A percentile compares a stretch with the other conserved stretches of the same genome.
These are phyloP conservation scores for Acanthaster planci DNA, from an alignment of 35 echinoderm and acorn worm species.

Conservation along the genomic window DNA sequence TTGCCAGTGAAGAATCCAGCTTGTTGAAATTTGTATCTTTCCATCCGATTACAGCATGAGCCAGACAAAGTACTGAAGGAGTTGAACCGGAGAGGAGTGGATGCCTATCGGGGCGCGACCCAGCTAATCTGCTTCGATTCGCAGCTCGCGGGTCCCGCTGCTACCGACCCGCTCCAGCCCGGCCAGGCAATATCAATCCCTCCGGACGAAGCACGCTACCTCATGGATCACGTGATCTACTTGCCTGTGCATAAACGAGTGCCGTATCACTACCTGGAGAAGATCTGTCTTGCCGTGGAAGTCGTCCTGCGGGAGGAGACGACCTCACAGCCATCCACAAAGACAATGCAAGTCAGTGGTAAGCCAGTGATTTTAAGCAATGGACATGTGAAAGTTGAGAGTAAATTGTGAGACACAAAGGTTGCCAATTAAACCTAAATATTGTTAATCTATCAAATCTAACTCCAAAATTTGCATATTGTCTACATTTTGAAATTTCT, in stretches of 20 bases:
- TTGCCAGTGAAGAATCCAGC: no score
- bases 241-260: slow-evolving; percentile 94
- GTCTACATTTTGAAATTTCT: no score
- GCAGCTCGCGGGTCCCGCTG: neutral
- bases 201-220: slow-evolving; percentile 69
- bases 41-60: slow-evolving; percentile 59
- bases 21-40: no score
- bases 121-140: slow-evolving; percentile 32
- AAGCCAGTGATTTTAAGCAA: slow-evolving; percentile 21
- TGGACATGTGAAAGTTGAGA: slow-evolving; percentile 28
- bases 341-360: neutral
- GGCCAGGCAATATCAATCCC: neutral
- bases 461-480: no score
- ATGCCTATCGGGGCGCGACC: slow-evolving; percentile 70
- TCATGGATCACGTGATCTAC: slow-evolving; percentile 85
- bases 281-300: slow-evolving; percentile 76
- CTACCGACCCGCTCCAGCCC: neutral
- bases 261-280: slow-evolving; percentile 76
- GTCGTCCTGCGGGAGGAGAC: slow-evolving; percentile 18
- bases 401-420: slow-evolving; percentile 26
- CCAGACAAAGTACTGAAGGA: slow-evolving; percentile 74
- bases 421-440: no score
- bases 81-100: slow-evolving; percentile 77
- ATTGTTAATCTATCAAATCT: no score
- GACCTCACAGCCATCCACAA: neutral